Evolutionary conservation across 2,113 vertebrate genomes (phyloP).

Genomic region (Coregonus clupeaformis): DNA sequence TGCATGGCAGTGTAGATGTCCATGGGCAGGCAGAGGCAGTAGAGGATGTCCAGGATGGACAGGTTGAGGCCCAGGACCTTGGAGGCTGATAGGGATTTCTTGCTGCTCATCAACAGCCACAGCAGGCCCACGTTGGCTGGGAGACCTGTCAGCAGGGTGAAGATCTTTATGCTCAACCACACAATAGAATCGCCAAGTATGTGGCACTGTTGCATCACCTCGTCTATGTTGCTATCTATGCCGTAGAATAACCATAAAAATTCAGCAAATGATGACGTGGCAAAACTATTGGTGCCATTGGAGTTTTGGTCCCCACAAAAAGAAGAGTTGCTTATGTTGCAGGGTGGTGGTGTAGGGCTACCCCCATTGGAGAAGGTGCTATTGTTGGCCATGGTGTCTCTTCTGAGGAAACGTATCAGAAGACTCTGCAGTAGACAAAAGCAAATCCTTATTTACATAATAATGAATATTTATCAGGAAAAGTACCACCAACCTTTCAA

Average conservation of each 20-base stretch:
- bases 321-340: background rate
- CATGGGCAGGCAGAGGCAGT: slow-evolving; percentile 38
- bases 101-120: slow-evolving; percentile 42
- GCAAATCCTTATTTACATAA: background rate
- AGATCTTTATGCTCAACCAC: slow-evolving; percentile 27
- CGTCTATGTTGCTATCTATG: background rate
- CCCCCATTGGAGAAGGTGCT: background rate
- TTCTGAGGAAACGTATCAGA: background rate
- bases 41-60: slow-evolving; percentile 34
- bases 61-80: slow-evolving; percentile 53
- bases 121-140: slow-evolving; percentile 40
- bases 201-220: slow-evolving; percentile 12
- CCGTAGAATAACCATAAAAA: background rate
- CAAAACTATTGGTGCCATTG: background rate
- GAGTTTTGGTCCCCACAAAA: background rate
- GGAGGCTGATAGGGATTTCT: slow-evolving; percentile 33
- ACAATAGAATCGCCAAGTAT: rapidly evolving
- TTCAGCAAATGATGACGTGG: background rate
- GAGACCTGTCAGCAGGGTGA: slow-evolving; percentile 19
- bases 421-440: background rate
- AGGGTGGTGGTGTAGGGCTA: no score
- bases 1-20: background rate
- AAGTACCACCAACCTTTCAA: background rate
- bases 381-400: slow-evolving; percentile 9
- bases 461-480: background rate